Base-by-base conservation (phyloP, 2,113 vertebrate species). In the Chloropsis hardwickii region DNA sequence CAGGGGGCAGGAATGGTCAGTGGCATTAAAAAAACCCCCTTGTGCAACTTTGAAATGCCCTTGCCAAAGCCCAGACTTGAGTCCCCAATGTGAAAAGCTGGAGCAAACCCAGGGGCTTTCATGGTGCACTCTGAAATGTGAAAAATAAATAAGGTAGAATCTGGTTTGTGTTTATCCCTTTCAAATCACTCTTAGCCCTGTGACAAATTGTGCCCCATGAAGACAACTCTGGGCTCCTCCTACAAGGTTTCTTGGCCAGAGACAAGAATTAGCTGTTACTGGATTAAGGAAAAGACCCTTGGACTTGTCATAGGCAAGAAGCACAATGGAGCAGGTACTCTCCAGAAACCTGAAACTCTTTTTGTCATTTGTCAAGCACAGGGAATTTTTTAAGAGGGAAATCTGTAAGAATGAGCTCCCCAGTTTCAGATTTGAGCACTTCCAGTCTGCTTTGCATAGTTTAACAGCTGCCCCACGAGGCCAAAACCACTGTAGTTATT, bases 401-500 rank as follows among this genome's bases (percentile, higher is more conserved):
- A 10, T 80, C 4, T 0, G 0, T 57, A 25, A 48, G 90, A 65
- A 65, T 5, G 21, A 60, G 21, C 14, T 54, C 17, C 0, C 0
- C 6, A 9, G 45, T 69, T 61, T 77, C 40, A 8, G 22, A 62
- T 83, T 74, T 54, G n/a, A 81, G 44, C 31, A 9, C 71, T 94
- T 93, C 21, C 12, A 35, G 21, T 39, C 61, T 73, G 33, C 56
- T 81, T 88, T 74, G 18, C n/a, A 5, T 51, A 51, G 44, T 45
- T 79, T 60, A 35, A 44, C 58, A 48, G 58, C 73, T 91, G 51
- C 66, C 65, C 20, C 31, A 12, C 0, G 24, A 56, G 56, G 33
- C 51, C 37, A 37, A 62, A 84, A n/a, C 51, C 61, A 18, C 51
- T 40, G 51, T 80, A 62, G 64, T 70, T 78, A 74, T 86, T 82